A percentile compares a stretch with the other conserved stretches of the same genome.
These are phyloP conservation scores for Syrphus vitripennis DNA, from an alignment of 2,888 invertebrate genomes.

Conservation along the genomic window DNA sequence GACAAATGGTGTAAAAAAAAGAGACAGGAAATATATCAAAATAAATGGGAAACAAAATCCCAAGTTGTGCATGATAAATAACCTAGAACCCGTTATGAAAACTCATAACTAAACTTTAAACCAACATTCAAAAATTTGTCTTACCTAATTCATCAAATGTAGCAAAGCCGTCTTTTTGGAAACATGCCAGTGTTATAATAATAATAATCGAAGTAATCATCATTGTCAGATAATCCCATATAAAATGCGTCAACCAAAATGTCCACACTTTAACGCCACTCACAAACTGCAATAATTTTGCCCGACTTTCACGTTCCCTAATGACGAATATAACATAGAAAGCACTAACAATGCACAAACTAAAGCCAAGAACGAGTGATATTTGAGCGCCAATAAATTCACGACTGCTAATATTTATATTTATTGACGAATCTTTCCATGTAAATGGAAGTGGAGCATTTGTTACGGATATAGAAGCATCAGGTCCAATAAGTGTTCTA, in stretches of 20 bases:
- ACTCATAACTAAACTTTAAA: no score
- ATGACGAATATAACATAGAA: constrained; percentile 84
- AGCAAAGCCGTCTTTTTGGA: constrained; percentile 84
- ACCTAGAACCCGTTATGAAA: no score
- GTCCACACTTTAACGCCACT: constrained; percentile 87
- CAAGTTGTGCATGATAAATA: no score
- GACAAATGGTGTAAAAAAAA: no score
- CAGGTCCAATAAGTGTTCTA: constrained; percentile 69
- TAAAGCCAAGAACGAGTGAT: constrained; percentile 87
- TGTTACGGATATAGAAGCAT: constrained; percentile 79
- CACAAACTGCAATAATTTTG: constrained; percentile 89
- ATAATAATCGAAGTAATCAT: constrained; percentile 86
- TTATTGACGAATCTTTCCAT: constrained; percentile 82
- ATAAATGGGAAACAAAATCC: no score
- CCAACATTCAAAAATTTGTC: not conserved
- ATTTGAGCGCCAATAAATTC: constrained; percentile 83
- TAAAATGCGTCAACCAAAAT: constrained; percentile 87
- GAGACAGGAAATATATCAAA: no score
- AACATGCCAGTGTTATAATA: constrained; percentile 84
- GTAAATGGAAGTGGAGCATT: constrained; percentile 87
- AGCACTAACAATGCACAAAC: constrained; percentile 87
- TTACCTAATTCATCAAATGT: constrained; percentile 74
- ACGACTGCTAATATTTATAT: constrained; percentile 51
- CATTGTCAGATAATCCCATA: constrained; percentile 83
- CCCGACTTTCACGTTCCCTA: constrained; percentile 86